phyloP scores from a whole-genome alignment of 2,797 vertebrate genomes.

The Cyclura pinguis region DNA sequence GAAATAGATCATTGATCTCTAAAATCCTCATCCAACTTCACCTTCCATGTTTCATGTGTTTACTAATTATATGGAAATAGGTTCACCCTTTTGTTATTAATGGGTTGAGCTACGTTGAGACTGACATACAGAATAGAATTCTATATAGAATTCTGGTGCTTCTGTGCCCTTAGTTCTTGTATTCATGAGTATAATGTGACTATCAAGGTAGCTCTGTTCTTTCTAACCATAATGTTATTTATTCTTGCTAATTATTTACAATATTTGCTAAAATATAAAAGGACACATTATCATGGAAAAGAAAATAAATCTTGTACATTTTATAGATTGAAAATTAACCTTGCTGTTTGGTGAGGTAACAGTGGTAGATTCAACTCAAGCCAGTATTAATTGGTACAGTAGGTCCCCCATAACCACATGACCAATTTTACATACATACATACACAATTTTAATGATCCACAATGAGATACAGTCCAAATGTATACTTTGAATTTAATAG shows the following conservation, averaged over 20 bases:
- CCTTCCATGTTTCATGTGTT: not conserved
- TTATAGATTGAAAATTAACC: not conserved
- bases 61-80: not conserved
- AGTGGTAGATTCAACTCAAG: not conserved
- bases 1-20: not conserved
- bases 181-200: not conserved
- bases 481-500: no score
- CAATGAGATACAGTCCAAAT: no score
- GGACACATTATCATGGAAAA: not conserved
- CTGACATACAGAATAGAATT: not conserved
- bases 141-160: not conserved
- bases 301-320: not conserved
- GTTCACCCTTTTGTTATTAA: not conserved
- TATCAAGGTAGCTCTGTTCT: not conserved
- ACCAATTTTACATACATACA: no score
- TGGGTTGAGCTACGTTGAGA: not conserved
- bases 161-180: not conserved
- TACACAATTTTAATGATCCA: no score
- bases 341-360: not conserved
- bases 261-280: not conserved
- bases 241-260: no score
- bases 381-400: not conserved
- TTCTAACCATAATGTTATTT: conserved; percentile 1
- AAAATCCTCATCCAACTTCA: not conserved
- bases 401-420: no score